Base-by-base conservation (phyloP, 1,140 invertebrate genomes). In the Lepidurus apus region DNA sequence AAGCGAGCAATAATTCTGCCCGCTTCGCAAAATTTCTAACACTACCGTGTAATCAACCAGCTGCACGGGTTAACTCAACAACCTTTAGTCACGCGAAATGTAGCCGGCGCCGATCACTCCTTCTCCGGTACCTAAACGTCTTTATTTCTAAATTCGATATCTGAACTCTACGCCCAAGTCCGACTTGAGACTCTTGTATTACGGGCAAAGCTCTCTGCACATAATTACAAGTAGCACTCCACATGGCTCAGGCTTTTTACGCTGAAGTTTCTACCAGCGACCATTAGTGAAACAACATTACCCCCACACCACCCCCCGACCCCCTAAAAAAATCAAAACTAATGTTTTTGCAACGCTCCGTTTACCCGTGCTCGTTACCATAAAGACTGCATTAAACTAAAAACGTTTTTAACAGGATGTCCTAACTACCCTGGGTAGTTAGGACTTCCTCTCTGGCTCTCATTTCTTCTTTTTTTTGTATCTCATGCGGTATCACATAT, bases 31-130 rank as follows among this genome's bases (percentile, higher is more conserved):
- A 9, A 17, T 65, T 21, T 65, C 13, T 21, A 4, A 21, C 17
- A n/a, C 53, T 65, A n/a, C 53, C 53, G 53, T 65, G 53, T 65
- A 65, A 65, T 65, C 53, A 7, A 13, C 13, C 53, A 65, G 53
- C 53, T 65, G 53, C 53, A 13, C 7, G 53, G 53, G n/a, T 65
- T n/a, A 65, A 65, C 53, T 65, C 53, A 17, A 65, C 53, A 65
- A 21, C 53, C 53, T 65, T 21, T 17, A 65, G 53, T 65, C 53
- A 65, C 13, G 53, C 53, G 53, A 65, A 65, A 65, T 21, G 21
- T 21, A 34, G 3, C 21, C 53, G n/a, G 53, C 21, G 21, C 53
- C 53, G 53, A 65, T 65, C 53, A 21, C 53, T 21, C 13, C 53
- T 65, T 65, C 53, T 65, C 9, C 17, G 9, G 9, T 1, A n/a